Percentiles rank a stretch among this genome's conserved stretches.
These are phyloP conservation scores for Lasiurus cinereus DNA, from an alignment of 2,113 vertebrate genomes.

Conservation along the genomic window DNA sequence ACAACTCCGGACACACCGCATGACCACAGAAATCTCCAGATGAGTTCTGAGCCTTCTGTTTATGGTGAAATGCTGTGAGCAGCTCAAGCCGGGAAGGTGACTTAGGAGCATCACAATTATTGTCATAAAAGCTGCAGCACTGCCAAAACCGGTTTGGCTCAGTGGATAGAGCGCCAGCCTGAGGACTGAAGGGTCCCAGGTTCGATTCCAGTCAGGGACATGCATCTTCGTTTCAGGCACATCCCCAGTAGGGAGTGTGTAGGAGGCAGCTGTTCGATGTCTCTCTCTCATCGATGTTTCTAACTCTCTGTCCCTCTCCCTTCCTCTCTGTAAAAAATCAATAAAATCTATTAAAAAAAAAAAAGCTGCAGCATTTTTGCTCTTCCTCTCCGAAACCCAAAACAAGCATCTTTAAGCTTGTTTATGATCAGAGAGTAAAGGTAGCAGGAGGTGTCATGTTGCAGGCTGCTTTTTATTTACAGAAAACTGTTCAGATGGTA, in stretches of 20 bases:
- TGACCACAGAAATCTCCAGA: conserved; percentile 28
- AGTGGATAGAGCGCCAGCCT: no score
- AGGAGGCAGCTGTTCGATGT: no score
- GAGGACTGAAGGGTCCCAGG: no score
- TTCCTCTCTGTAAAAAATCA: no score
- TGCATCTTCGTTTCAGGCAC: no score
- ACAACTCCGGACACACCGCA: background rate
- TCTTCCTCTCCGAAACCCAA: conserved; percentile 56
- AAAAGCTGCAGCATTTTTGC: background rate
- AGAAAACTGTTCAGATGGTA: background rate
- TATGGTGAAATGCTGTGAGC: background rate
- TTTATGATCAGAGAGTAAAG: conserved; percentile 50
- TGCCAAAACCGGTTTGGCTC: background rate
- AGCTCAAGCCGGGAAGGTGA: conserved; percentile 57
- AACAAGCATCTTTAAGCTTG: conserved; percentile 42
- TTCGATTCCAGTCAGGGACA: no score
- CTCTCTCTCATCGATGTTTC: no score
- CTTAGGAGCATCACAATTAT: background rate
- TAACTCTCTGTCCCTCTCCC: no score
- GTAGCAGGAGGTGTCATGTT: background rate
- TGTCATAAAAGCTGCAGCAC: conserved; percentile 35
- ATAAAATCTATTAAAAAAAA: no score
- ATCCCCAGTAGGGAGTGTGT: no score
- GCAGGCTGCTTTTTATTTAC: background rate
- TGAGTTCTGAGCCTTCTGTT: background rate